Base-by-base conservation (phyloP, 1,140 invertebrate species). In the Papilio machaon region DNA sequence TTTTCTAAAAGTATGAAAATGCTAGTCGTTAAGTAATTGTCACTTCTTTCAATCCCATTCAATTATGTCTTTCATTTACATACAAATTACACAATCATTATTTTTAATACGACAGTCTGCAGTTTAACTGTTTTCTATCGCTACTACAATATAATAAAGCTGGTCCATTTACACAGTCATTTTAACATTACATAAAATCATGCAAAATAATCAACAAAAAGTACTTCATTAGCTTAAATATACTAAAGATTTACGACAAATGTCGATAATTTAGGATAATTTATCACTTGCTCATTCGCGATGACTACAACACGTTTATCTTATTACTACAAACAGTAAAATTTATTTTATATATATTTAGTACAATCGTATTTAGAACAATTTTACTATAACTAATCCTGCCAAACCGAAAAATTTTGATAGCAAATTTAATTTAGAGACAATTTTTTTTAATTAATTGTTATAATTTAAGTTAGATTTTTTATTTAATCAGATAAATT, bases 161-260 rank as follows among this genome's bases (percentile, higher is more conserved):
- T 92, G 89, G 90, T 91, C 89, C 90, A 82, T 88, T 89, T 88
- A 88, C 84, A 90, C 91, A 92, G 89, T 92, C 87, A 85, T 85
- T 85, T 89, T 89, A 90, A 91, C 86, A 88, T 91, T 86, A 90
- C 86, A 85, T 89, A 89, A 86, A 92, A 86, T 87, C 85, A 90
- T 87, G 86, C 87, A 89, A 85, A 86, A 85, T 88, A 86, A 67
- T 91, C 23, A 89, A 91, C 86, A 89, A 87, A 88, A 81, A 79
- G 64, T 82, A 84, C 82, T 81, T 74, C 60, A 82, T 80, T 80
- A 79, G 81, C 81, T 85, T 81, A 85, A 80, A 73, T 85, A 82
- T 75, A 60, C 54, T 67, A 79, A 79, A 67, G 77, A 67, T n/a
- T 60, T 47, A 79, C 17, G n/a, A 67, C 38, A 67, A n/a, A 23